Evolutionary conservation across 2,888 invertebrate species (phyloP), one percentile per base, ranked within the genome.

Genomic region (Spodoptera littoralis): DNA sequence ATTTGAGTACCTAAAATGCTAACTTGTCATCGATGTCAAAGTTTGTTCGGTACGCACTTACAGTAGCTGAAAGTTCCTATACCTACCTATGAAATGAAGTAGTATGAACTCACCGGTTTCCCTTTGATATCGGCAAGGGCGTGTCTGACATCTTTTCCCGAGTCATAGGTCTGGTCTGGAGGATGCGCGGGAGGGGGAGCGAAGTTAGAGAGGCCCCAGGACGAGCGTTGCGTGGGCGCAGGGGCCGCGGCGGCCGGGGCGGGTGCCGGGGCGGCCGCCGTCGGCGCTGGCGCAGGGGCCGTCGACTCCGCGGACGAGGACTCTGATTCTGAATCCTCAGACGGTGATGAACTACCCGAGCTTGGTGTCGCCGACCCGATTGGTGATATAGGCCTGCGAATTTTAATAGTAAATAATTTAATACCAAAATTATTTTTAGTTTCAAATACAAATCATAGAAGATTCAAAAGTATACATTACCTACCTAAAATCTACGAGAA

Each of bases 301-400:
- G 96, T 70, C 0, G 96, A 96, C 81, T 96, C 96, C 45, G 96
- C 96, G 0, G 96, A 96, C 2, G 96, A 96, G 5, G 95, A 94
- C 79, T 96, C 92, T 82, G 83, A 80, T 48, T 88, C 88, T 0
- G 88, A 87, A 67, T 88, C 88, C 9, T 79, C 79, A 45, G 88
- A 88, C 1, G 82, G 88, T 12, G 88, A 88, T 2, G 88, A 88
- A 68, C 96, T 94, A 81, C 94, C 93, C 76, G 96, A 84, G 84
- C 95, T 90, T 43, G 92, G 91, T 74, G 92, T 90, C 74, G 91
- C 86, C 79, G 95, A 88, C 59, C 93, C 86, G 91, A 95, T 85
- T 67, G 95, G 87, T 65, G 95, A 86, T 75, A 93, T 84, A 78
- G 92, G 90, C 68, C 94, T 95, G 91, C 75, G 59, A 73, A 42